Conservation (phyloP, 2,797 vertebrate species). For the Clarias pachynema region DNA sequence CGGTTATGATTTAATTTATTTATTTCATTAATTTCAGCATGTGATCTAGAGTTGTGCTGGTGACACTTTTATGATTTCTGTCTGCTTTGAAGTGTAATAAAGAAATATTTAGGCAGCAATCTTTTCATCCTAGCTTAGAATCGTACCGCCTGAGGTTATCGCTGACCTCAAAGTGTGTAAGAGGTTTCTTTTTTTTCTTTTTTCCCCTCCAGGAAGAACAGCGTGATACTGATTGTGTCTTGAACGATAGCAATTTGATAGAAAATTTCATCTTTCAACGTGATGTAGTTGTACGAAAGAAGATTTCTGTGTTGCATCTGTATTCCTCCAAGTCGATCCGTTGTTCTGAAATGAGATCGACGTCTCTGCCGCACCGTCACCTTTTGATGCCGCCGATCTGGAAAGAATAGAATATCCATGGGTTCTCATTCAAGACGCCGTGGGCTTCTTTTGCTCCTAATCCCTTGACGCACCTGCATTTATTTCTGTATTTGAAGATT, state of each 20-base stretch:
- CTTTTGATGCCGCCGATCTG: neutral
- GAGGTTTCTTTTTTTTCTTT: neutral
- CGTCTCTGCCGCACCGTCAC: neutral
- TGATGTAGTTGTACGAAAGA: neutral
- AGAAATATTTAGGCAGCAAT: neutral
- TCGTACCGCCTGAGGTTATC: neutral
- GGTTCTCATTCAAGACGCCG: neutral
- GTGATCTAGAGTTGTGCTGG: slow-evolving; percentile 2
- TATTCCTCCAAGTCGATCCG: neutral
- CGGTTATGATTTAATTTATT: neutral
- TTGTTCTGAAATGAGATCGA: neutral
- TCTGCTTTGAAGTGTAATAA: slow-evolving; percentile 1
- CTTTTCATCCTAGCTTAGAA: neutral
- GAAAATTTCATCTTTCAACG: neutral
- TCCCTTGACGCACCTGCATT: neutral
- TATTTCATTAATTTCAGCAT: neutral
- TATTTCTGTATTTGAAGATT: slow-evolving; percentile 7
- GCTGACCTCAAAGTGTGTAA: neutral
- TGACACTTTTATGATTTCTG: neutral
- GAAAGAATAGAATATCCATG: neutral
- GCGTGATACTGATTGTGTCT: neutral
- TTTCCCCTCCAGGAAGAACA: neutral
- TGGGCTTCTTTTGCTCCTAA: neutral
- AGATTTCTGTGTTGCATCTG: neutral
- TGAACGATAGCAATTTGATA: neutral